phyloP scores from a whole-genome alignment of 2,113 vertebrate species.

The Geothlypis trichas region DNA sequence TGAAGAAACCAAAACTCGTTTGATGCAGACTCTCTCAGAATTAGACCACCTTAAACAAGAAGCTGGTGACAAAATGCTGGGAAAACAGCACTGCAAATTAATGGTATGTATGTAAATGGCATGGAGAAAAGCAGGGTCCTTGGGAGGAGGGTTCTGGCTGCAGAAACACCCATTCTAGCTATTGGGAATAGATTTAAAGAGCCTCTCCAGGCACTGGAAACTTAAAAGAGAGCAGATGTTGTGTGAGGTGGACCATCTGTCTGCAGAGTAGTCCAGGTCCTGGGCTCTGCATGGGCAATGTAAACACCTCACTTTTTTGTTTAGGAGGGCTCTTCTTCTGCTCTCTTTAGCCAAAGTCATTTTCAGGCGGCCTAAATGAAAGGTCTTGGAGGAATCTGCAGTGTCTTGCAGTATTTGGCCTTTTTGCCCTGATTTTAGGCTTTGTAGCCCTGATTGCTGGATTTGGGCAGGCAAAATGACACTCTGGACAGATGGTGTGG shows the following conservation, averaged over 20 bases:
- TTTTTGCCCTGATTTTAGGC: background rate
- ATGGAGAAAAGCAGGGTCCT: background rate
- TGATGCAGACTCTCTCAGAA: conserved; percentile 2
- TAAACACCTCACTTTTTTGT: background rate
- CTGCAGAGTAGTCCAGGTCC: background rate
- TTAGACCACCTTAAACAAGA: background rate
- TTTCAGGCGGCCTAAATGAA: background rate
- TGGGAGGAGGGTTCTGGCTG: background rate
- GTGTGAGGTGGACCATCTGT: background rate
- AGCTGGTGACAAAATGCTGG: background rate
- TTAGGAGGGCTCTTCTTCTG: background rate
- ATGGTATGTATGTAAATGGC: background rate
- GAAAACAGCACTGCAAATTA: background rate
- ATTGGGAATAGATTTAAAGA: background rate
- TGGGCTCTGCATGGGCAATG: background rate
- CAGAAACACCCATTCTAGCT: background rate
- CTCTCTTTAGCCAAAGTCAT: background rate
- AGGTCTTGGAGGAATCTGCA: background rate
- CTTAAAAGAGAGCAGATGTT: background rate
- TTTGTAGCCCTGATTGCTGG: background rate
- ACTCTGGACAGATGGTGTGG: background rate
- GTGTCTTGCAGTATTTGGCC: background rate
- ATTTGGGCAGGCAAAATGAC: background rate
- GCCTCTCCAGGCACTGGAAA: background rate
- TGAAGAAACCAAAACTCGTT: conserved; percentile 30